Base-by-base conservation (phyloP, 2,113 vertebrate genomes). In the Perognathus longimembris region DNA sequence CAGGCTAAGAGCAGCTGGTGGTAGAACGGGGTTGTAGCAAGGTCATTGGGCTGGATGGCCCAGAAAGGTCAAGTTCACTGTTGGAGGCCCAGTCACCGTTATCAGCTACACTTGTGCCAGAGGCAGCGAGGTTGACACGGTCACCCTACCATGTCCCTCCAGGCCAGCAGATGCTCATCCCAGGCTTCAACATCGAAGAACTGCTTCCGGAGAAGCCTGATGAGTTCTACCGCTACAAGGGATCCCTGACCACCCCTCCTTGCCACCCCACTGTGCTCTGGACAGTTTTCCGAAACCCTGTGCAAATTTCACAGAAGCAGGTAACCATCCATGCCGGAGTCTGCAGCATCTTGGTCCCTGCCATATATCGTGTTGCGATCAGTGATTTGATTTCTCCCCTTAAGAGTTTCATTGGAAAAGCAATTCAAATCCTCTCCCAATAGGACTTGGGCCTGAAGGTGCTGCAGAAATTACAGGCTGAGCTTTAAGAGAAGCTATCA, bases 161-260 rank as follows among this genome's bases (percentile, higher is more conserved):
- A 99, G 99, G 97, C 95, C 98, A 99, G 95, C 97, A 89, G 88
- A 97, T 98, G 20, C 95, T 94, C 87, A 97, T 99, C 3, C 98
- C 98, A 0, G 98, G 98, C 42, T 99, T 99, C 96, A 98, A 99
- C 91, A 89, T 99, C 64, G 97, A 92, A 88, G 95, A 97, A 0
- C 98, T 99, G 93, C 98, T 99, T 89, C 99, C 99, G 4, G 67
- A 95, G 10, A 98, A 85, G 36, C 94, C 99, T 90, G 97, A 98
- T 22, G 98, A 99, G 88, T 99, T 98, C 90, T 99, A 99, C 82
- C 99, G 98, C 86, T 99, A 99, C 0, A 97, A 98, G 32, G 99
- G 99, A 12, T 99, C 99, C n/a, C 97, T 99, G 96, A 99, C 99
- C 2, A 99, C 99, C 10, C 99, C 99, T 17, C 99, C 99, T 1